These are phyloP conservation scores for Teinopalpus imperialis DNA, from an alignment of 2,888 invertebrate species.

Conservation along the genomic window DNA sequence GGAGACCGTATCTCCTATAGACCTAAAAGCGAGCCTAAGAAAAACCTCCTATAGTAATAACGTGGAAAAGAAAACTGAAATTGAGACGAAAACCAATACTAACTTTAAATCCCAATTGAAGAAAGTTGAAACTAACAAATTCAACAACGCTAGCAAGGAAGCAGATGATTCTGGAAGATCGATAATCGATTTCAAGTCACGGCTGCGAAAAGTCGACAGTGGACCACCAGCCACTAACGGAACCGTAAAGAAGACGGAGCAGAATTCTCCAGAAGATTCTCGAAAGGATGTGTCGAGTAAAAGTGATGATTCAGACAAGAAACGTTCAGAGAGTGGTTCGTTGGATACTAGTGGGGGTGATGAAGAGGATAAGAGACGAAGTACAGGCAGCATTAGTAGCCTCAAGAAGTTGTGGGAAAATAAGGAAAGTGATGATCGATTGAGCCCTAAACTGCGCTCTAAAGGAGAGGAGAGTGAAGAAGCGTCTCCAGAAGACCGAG, in stretches of 20 bases:
- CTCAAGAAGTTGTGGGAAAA: slow-evolving; percentile 96
- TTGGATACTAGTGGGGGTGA: slow-evolving; percentile 75
- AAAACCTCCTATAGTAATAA: slow-evolving; percentile 57
- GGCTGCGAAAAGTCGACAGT: slow-evolving; percentile 90
- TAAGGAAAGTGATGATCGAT: slow-evolving; percentile 84
- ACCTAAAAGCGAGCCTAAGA: slow-evolving; percentile 76
- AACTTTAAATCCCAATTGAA: slow-evolving; percentile 87
- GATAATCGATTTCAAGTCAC: slow-evolving; percentile 92
- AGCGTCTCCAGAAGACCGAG: slow-evolving; percentile 53
- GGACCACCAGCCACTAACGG: slow-evolving; percentile 56
- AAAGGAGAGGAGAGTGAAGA: slow-evolving; percentile 49
- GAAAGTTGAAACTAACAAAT: slow-evolving; percentile 87
- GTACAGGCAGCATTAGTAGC: slow-evolving; percentile 96
- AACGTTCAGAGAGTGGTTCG: slow-evolving; percentile 57
- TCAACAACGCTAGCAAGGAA: slow-evolving; percentile 72
- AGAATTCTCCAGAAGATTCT: slow-evolving; percentile 59
- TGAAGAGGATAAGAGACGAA: slow-evolving; percentile 92
- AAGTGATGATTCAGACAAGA: slow-evolving; percentile 70
- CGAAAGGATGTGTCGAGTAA: slow-evolving; percentile 52
- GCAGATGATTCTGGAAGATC: slow-evolving; percentile 78
- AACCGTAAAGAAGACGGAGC: slow-evolving; percentile 45
- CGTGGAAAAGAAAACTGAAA: slow-evolving; percentile 43
- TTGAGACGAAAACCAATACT: slow-evolving; percentile 55
- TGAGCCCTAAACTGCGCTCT: slow-evolving; percentile 83
- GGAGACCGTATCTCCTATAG: slow-evolving; percentile 61